Base-by-base conservation (phyloP, 1,140 invertebrate species). In the Panulirus ornatus region DNA sequence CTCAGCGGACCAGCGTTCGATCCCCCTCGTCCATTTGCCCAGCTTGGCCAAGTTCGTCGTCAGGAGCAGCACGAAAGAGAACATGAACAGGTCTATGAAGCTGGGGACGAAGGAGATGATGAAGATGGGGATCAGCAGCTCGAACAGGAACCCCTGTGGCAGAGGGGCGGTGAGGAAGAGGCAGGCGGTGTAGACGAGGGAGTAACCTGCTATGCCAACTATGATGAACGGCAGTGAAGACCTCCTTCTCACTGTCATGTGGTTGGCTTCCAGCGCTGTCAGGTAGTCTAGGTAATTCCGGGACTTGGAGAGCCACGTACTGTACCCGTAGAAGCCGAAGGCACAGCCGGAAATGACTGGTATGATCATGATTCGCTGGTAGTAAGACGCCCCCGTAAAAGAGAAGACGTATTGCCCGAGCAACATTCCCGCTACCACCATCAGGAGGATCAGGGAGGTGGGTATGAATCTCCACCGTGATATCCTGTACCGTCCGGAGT, bases 251-350 rank as follows among this genome's bases (percentile, higher is more conserved):
- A 81, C 58, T 3, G 14, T 81, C 51, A 81, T 14, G 42, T 27
- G 11, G 27, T 58, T 51, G 11, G 51, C 22, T 30, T 81, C 78
- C 34, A 81, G 51, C 58, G 19, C 47, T 1, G 78, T 58, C 2
- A 81, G 34, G 11, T 81, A 81, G 8, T 81, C 36, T 16, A 81
- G 30, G 51, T 58, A 81, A 36, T 81, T 30, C 36, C 58, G 51
- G 44, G 5, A 34, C 14, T 19, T 30, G 6, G 0, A 16, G 3
- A 81, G 9, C 3, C 5, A 16, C 27, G 42, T 3, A 30, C 30
- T 11, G 47, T 81, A 58, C 38, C 5, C 78, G 16, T 58, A 51
- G 58, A 81, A 38, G 42, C 51, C 54, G 58, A 81, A 81, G 2
- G 8, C 8, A 34, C 44, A 58, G 2, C 47, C 47, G 19, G 22